These are phyloP conservation scores for Willisornis vidua DNA, from an alignment of 2,113 vertebrate species.

Conservation along the genomic window DNA sequence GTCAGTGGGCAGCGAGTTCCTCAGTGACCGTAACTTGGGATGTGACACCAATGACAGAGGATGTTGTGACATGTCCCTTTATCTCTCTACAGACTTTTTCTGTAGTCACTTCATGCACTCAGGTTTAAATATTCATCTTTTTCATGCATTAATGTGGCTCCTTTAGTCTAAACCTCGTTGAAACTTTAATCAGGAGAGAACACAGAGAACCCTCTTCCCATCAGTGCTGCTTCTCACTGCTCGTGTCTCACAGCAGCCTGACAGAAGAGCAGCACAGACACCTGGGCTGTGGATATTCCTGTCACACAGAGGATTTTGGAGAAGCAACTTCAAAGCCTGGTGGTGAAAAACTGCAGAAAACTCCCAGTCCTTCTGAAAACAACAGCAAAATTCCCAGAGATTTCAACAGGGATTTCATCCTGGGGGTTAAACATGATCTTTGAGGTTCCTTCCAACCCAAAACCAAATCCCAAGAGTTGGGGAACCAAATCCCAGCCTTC, in stretches of 20 bases:
- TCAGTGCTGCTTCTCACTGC: neutral
- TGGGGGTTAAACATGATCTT: neutral
- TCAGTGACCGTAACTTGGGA: neutral
- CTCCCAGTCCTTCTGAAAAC: neutral
- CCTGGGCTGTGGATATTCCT: neutral
- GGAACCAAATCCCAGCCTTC: too few relatives aligned
- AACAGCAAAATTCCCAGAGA: rapidly evolving
- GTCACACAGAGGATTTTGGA: neutral
- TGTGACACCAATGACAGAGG: neutral
- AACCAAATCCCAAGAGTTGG: too few relatives aligned
- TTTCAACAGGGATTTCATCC: neutral
- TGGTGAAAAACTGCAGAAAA: neutral
- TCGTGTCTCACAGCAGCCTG: neutral
- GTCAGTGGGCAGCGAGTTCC: neutral
- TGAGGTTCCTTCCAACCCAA: neutral
- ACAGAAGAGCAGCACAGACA: neutral
- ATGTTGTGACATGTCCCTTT: neutral
- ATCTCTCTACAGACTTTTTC: neutral
- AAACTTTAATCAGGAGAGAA: slow-evolving; percentile 22
- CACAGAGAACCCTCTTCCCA: neutral
- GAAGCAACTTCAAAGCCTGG: slow-evolving; percentile 24
- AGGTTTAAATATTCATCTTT: slow-evolving; percentile 31
- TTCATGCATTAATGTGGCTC: neutral
- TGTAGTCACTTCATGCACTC: neutral
- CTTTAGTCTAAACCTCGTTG: neutral